Percentiles rank a stretch among this genome's conserved stretches.
Conservation (phyloP, 2,113 vertebrate genomes). For the Chinchilla lanigera region DNA sequence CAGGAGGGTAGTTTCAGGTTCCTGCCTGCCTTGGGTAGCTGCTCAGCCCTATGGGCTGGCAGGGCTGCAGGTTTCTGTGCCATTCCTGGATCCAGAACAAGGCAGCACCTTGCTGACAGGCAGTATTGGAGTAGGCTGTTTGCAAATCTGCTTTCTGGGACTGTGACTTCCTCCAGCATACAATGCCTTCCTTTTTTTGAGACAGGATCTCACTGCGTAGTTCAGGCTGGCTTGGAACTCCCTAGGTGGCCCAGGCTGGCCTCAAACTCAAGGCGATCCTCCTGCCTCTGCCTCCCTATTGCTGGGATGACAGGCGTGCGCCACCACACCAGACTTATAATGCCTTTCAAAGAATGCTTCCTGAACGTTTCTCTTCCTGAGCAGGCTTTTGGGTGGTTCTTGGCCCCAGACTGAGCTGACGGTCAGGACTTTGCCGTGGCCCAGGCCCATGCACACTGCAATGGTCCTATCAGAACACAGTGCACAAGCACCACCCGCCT, state of each 20-base stretch:
- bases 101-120: rapidly evolving
- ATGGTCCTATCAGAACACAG: not conserved
- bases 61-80: not conserved
- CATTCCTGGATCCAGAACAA: too few relatives aligned
- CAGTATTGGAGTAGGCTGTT: rapidly evolving
- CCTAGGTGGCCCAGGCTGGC: not conserved
- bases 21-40: too few relatives aligned
- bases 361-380: not conserved
- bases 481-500: rapidly evolving
- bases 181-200: not conserved
- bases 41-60: not conserved
- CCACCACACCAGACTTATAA: not conserved
- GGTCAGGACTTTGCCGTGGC: not conserved
- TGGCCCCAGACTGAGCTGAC: not conserved
- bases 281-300: not conserved
- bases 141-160: not conserved
- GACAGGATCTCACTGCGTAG: not conserved
- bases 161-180: not conserved
- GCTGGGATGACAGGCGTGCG: not conserved
- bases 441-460: not conserved
- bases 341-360: not conserved
- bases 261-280: not conserved
- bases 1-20: not conserved
- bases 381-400: rapidly evolving
- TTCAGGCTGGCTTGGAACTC: not conserved